These are phyloP conservation scores for Exaiptasia diaphana DNA, from an alignment of 64 coral and sea anemone genomes.

Conservation along the genomic window DNA sequence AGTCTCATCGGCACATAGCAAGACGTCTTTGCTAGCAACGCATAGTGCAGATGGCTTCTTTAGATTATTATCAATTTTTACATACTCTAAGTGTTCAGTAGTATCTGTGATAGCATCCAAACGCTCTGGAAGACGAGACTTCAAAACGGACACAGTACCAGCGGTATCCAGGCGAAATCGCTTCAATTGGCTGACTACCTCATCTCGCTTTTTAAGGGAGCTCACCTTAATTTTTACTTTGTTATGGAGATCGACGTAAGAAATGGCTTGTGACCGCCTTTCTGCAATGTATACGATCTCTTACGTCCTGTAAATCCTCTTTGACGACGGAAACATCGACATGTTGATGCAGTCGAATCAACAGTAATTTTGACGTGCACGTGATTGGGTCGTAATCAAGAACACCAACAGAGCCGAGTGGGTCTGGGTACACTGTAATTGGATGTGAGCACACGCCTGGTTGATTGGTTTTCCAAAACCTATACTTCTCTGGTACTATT, in stretches of 20 bases:
- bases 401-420: too few species aligned
- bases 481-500: constrained; percentile 48
- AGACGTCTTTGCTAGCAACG: neutral
- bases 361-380: too few species aligned
- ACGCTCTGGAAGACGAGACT: constrained; percentile 34
- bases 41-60: too few species aligned
- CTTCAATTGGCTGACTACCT: neutral
- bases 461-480: constrained; percentile 31
- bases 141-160: constrained; percentile 26
- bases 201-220: constrained; percentile 11
- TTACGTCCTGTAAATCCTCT: too few species aligned
- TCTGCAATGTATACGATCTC: too few species aligned
- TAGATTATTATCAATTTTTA: too few species aligned
- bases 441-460: constrained; percentile 26
- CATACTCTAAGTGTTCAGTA: too few species aligned
- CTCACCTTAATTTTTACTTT: constrained; percentile 26
- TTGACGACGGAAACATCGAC: too few species aligned
- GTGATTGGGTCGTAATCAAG: too few species aligned
- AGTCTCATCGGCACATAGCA: neutral
- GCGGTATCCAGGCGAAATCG: neutral
- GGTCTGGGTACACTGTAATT: constrained; percentile 9
- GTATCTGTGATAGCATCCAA: neutral
- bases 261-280: too few species aligned
- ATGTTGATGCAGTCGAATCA: too few species aligned
- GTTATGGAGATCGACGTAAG: constrained; percentile 17